These are phyloP conservation scores for Tauraco hartlaubi DNA, from an alignment of 2,797 vertebrate species.

Conservation along the genomic window DNA sequence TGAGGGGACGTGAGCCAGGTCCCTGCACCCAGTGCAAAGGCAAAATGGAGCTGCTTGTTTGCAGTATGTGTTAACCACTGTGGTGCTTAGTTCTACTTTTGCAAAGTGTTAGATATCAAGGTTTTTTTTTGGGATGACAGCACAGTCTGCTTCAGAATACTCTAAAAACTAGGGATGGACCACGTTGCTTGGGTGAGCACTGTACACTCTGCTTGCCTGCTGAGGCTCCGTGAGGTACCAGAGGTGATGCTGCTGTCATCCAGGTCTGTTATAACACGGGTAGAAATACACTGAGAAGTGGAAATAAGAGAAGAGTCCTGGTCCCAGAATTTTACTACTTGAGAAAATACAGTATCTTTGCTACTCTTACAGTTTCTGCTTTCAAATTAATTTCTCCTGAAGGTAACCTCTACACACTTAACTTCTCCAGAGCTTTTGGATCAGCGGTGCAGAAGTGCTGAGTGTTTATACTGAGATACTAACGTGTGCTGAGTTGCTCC, in stretches of 20 bases:
- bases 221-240: fast-evolving
- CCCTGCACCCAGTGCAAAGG: background rate
- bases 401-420: fast-evolving
- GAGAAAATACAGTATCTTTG: background rate
- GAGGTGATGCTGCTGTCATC: background rate
- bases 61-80: fast-evolving
- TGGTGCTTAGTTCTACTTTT: background rate
- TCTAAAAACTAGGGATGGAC: fast-evolving
- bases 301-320: fast-evolving
- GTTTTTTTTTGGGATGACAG: background rate
- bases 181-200: background rate
- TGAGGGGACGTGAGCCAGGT: fast-evolving
- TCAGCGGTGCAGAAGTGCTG: background rate
- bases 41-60: fast-evolving
- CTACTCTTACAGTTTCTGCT: background rate
- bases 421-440: background rate
- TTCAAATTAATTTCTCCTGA: background rate
- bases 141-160: background rate
- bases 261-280: fast-evolving
- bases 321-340: background rate
- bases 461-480: fast-evolving
- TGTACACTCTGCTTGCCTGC: background rate
- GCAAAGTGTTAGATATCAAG: fast-evolving
- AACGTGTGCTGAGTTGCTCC: fast-evolving
- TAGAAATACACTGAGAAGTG: background rate